Evolutionary conservation across 2,113 vertebrate species (phyloP), one percentile per base, ranked within the genome.

Genomic region (Dasyurus viverrinus): DNA sequence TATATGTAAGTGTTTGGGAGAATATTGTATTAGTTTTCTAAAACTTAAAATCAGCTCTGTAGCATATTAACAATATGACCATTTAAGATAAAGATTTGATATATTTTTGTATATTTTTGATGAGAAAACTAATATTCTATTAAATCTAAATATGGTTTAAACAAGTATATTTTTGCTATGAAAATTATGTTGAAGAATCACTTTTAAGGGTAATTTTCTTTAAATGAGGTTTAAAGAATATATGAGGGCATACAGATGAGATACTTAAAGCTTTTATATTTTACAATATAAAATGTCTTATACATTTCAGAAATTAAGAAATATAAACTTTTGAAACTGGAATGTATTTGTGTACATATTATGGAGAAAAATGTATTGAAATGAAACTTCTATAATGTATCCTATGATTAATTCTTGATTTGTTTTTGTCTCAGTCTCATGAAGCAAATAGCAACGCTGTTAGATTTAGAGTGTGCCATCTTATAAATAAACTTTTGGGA

Each of bases 401-500:
- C 68, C 89, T 89, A 19, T 76, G 46, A 94, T 30, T 94, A 60
- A 22, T 53, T 94, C 90, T 90, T 95, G 22, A 53, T 95, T 92
- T 93, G n/a, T 96, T 94, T 92, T 90, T 92, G 0, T 95, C 89
- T 1, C 96, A 99, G 99, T 99, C 99, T 97, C 99, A 99, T 7
- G 95, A 98, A 94, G 99, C 98, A 0, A 99, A 95, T 96, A 99
- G 99, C 98, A 99, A 99, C 26, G 99, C 99, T 0, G 99, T 99
- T 89, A 98, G 99, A 89, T 99, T 99, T 98, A 99, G 99, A 91
- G 99, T 97, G 0, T 99, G 99, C 97, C 99, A 99, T 96, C 99
- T 99, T 92, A 98, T 99, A 97, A 99, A 99, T 97, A 99, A 99
- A 97, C 97, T 99, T 97, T 98, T 99, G 98, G 99, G 99, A 95